Evolutionary conservation across 2,888 invertebrate species (phyloP).

Genomic region (Drosophila leonis): DNA sequence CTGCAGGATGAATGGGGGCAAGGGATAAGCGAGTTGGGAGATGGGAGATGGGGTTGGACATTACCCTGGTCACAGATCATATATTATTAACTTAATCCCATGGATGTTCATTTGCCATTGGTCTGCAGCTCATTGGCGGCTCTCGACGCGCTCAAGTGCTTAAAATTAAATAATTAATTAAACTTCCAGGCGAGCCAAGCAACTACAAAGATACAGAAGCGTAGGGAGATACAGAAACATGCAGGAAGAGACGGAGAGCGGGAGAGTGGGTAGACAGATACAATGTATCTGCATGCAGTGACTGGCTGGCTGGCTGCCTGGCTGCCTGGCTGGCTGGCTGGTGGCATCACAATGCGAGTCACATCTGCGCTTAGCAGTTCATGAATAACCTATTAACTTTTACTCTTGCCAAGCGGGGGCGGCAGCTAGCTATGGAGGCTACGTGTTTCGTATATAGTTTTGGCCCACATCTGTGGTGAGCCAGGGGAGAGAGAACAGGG

Average conservation of each 20-base stretch:
- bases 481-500: background rate
- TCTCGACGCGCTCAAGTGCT: constrained; percentile 76
- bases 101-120: constrained; percentile 63
- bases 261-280: constrained; percentile 1
- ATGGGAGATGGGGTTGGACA: background rate
- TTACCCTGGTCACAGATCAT: constrained; percentile 61
- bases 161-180: constrained; percentile 81
- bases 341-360: constrained; percentile 74
- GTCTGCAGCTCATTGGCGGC: constrained; percentile 63
- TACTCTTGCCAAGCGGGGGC: constrained; percentile 47
- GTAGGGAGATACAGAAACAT: background rate
- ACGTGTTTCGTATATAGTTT: constrained; percentile 49
- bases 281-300: constrained; percentile 48
- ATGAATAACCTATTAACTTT: constrained; percentile 83
- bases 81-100: constrained; percentile 81
- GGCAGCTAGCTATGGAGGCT: background rate
- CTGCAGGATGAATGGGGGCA: background rate
- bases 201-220: constrained; percentile 19
- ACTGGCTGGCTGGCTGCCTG: constrained; percentile 8
- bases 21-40: no score
- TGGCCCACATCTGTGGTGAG: background rate
- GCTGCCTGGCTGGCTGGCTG: constrained; percentile 12
- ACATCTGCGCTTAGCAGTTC: constrained; percentile 82
- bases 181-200: constrained; percentile 58
- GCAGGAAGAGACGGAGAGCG: background rate